Evolutionary conservation across 2,888 invertebrate species (phyloP).

Genomic region (Cerastis rubricosa): DNA sequence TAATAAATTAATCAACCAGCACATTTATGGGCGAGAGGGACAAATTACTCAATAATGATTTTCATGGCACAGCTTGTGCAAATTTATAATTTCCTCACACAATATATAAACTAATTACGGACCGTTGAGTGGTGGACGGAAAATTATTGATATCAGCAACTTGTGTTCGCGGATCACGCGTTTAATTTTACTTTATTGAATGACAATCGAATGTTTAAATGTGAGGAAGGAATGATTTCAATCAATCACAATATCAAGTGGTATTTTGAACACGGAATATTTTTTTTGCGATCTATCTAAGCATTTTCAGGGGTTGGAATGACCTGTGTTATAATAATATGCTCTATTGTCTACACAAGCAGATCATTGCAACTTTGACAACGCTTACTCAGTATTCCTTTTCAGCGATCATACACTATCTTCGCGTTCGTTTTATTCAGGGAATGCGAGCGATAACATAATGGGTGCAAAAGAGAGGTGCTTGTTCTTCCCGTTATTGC

Average conservation of each 20-base stretch:
- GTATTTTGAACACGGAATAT: neutral
- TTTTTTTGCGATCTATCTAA: neutral
- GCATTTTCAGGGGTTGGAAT: neutral
- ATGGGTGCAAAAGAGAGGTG: too few species aligned
- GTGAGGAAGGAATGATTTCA: conserved; percentile 24
- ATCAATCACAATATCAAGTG: conserved; percentile 2
- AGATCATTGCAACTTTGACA: neutral
- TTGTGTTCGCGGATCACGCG: conserved; percentile 59
- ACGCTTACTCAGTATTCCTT: neutral
- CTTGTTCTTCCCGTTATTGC: too few species aligned
- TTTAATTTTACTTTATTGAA: conserved; percentile 52
- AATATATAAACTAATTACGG: conserved; percentile 71
- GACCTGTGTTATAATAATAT: neutral
- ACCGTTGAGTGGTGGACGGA: conserved; percentile 60
- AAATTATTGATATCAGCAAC: conserved; percentile 66
- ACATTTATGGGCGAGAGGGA: conserved; percentile 80
- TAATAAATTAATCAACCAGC: conserved; percentile 85
- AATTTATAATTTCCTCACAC: conserved; percentile 78
- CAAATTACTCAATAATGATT: conserved; percentile 85
- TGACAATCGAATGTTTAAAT: conserved; percentile 31
- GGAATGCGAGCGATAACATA: neutral
- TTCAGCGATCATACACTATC: neutral
- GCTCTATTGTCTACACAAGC: neutral
- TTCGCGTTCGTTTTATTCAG: neutral
- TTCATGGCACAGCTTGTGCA: conserved; percentile 77